phyloP scores from a whole-genome alignment of 2,113 vertebrate species.

The Suncus etruscus region DNA sequence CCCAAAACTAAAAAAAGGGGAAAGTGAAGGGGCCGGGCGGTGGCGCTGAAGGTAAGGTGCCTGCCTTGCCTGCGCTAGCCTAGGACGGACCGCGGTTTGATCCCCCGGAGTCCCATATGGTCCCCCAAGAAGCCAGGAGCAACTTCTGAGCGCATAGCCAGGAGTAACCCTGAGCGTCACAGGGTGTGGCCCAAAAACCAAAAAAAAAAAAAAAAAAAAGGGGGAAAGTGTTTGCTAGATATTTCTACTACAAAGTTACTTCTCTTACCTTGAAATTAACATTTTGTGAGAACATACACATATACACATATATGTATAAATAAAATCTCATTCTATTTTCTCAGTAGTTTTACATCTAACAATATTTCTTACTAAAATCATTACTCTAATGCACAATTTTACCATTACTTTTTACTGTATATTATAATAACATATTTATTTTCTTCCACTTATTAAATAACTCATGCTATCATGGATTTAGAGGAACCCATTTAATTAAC shows the following conservation, averaged over 20 bases:
- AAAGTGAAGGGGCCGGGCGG: too few species aligned
- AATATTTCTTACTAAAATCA: neutral
- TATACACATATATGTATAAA: neutral
- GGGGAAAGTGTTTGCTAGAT: neutral
- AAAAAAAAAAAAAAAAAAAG: too few species aligned
- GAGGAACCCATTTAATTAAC: neutral
- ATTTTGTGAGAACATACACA: neutral
- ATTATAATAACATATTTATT: neutral
- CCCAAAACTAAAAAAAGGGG: too few species aligned
- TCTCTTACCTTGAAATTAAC: neutral
- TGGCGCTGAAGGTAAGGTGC: too few species aligned
- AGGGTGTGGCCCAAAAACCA: too few species aligned
- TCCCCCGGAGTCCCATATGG: too few species aligned
- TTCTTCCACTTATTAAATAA: neutral
- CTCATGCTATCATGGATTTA: neutral
- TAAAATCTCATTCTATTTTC: neutral
- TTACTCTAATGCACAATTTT: slow-evolving; percentile 34
- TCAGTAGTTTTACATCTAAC: neutral
- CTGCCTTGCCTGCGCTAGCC: too few species aligned
- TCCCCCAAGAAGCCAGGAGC: too few species aligned
- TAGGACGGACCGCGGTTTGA: too few species aligned
- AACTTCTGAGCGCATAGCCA: too few species aligned
- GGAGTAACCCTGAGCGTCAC: too few species aligned
- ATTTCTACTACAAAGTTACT: neutral
- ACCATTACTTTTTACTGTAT: neutral